Conservation (phyloP, 2,113 vertebrate species). For the Microcebus lehilahytsara region DNA sequence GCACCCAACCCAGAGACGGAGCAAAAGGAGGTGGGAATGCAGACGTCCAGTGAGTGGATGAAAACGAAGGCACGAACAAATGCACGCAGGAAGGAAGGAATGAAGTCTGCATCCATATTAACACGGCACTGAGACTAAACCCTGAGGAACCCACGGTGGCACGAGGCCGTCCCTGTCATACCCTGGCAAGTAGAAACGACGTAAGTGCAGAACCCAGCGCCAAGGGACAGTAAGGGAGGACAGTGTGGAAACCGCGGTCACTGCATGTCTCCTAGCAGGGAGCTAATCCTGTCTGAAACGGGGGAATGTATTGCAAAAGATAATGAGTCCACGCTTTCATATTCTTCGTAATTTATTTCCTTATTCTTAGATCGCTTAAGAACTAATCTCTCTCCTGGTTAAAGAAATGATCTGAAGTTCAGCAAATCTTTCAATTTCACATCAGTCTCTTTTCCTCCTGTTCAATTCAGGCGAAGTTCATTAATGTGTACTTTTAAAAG, state of each 20-base stretch:
- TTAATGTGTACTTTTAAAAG: background rate
- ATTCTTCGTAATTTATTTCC: background rate
- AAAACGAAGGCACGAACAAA: background rate
- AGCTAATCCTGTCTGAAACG: fast-evolving
- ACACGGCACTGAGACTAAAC: background rate
- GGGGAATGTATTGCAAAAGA: background rate
- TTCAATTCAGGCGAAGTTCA: background rate
- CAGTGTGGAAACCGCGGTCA: fast-evolving
- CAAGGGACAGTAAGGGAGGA: fast-evolving
- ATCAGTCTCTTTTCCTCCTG: background rate
- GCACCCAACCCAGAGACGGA: background rate
- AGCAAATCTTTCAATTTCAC: background rate
- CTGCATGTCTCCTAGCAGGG: fast-evolving
- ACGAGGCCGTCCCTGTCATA: fast-evolving
- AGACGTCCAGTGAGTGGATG: background rate
- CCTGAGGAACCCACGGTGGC: fast-evolving
- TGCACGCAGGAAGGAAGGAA: background rate
- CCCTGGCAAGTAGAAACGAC: background rate
- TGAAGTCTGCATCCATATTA: background rate
- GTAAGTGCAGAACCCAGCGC: fast-evolving
- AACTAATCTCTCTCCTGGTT: background rate
- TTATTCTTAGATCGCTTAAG: background rate
- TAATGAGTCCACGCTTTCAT: background rate
- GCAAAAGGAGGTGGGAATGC: background rate
- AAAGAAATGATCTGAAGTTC: background rate